Percentiles rank a stretch among this genome's conserved stretches.
These are phyloP conservation scores for Heptranchias perlo DNA, from an alignment of 2,113 vertebrate species.

Conservation along the genomic window DNA sequence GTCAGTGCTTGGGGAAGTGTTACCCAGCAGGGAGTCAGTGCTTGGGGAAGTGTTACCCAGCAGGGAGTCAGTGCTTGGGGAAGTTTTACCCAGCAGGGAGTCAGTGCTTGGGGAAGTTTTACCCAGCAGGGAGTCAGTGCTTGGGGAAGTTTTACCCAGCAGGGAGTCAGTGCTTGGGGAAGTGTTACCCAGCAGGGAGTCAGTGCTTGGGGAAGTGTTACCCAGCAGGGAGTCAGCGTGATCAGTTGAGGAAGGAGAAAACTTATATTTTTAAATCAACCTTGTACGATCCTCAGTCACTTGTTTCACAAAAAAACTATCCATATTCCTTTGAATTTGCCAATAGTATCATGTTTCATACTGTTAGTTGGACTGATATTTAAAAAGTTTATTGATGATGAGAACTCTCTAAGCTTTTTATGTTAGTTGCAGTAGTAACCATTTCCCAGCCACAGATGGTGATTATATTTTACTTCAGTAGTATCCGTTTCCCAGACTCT, in stretches of 20 bases:
- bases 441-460: no score
- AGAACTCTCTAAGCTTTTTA: not conserved
- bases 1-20: not conserved
- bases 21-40: not conserved
- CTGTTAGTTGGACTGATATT: not conserved
- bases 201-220: not conserved
- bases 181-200: not conserved
- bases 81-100: not conserved
- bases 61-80: not conserved
- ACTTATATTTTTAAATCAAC: not conserved
- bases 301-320: not conserved
- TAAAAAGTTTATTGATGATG: not conserved
- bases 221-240: not conserved
- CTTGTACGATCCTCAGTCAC: no score
- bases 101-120: not conserved
- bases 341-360: not conserved
- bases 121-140: not conserved
- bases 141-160: not conserved
- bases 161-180: no score
- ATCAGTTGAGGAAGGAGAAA: not conserved
- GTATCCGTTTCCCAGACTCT: no score
- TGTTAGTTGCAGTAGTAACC: not conserved
- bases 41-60: not conserved
- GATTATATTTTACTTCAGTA: no score
- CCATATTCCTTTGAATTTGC: not conserved